Conservation (phyloP, 2,113 vertebrate genomes). For the Spheniscus mendiculus region DNA sequence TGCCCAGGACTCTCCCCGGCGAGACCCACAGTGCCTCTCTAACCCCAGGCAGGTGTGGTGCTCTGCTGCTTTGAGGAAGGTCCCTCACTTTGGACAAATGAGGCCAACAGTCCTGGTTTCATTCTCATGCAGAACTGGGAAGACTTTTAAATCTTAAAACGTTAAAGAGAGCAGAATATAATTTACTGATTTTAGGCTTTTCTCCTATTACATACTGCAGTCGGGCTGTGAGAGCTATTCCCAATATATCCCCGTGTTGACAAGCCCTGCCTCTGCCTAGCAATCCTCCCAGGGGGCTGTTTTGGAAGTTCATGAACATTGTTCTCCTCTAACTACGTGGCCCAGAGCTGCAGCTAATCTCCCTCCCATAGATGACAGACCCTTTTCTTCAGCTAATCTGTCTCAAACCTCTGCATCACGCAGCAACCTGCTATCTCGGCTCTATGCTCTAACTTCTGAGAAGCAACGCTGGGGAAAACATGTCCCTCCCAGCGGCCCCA, state of each 20-base stretch:
- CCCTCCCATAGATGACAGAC: neutral
- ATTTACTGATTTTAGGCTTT: neutral
- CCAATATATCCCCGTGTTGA: rapidly evolving
- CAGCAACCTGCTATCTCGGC: neutral
- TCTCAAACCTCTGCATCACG: neutral
- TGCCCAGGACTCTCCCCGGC: too few relatives aligned
- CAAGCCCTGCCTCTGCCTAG: neutral
- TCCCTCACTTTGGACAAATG: neutral
- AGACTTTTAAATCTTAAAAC: neutral
- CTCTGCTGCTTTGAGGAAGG: neutral
- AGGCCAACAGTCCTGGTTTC: neutral
- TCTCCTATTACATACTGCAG: neutral
- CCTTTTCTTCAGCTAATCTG: neutral
- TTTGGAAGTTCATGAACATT: neutral
- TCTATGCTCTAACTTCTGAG: neutral
- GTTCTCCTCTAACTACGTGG: neutral
- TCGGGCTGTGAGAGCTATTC: neutral
- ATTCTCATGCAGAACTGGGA: neutral
- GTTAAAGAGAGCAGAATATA: neutral
- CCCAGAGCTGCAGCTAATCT: constrained; percentile 6
- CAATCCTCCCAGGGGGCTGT: neutral
- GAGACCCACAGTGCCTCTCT: neutral
- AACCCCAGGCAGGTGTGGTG: neutral
- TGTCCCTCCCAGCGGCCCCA: neutral
- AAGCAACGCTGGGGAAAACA: neutral